Conservation (phyloP, 2,888 invertebrate species). For the Yponomeuta plumbellus region DNA sequence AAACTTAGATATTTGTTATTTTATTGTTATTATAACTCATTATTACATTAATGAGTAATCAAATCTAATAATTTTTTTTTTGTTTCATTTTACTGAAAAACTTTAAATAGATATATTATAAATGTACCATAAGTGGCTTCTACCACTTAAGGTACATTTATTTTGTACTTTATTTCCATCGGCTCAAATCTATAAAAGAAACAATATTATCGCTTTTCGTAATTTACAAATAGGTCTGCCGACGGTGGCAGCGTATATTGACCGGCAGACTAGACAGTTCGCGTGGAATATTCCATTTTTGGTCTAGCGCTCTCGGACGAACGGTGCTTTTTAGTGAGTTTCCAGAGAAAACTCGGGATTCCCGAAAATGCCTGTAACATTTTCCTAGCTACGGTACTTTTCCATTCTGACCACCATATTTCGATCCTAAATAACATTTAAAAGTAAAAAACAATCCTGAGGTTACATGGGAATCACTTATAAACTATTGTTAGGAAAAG, state of each 20-base stretch:
- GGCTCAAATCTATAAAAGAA: no score
- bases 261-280: background rate
- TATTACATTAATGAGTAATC: no score
- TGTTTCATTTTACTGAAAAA: no score
- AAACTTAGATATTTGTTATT: no score
- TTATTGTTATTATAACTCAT: no score
- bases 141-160: no score
- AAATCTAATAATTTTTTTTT: no score
- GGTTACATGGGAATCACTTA: background rate
- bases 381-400: background rate
- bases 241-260: background rate
- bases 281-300: constrained; percentile 3
- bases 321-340: background rate
- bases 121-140: no score
- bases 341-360: background rate
- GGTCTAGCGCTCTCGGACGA: background rate
- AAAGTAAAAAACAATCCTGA: background rate
- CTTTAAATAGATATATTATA: no score
- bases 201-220: no score
- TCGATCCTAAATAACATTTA: background rate
- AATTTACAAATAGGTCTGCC: no score
- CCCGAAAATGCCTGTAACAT: background rate
- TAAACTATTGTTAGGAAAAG: background rate
- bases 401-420: background rate
- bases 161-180: no score